Percentiles rank a stretch among this genome's conserved stretches.
phyloP scores from a whole-genome alignment of 2,113 vertebrate genomes.

The Eurypyga helias region DNA sequence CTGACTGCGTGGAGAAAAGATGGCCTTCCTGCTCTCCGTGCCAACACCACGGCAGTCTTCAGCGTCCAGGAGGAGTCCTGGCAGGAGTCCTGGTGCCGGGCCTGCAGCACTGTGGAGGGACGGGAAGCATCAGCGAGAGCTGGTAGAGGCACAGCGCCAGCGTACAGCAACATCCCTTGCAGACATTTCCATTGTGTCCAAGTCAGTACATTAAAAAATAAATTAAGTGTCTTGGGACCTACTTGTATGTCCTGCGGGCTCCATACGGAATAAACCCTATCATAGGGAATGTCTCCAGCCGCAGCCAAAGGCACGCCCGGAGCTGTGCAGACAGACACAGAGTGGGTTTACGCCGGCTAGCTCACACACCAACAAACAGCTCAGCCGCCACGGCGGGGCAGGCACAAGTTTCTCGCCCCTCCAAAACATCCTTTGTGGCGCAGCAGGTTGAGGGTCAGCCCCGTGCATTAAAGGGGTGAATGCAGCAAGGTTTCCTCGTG shows the following conservation, averaged over 20 bases:
- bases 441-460: not conserved
- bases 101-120: not conserved
- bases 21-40: slow-evolving; percentile 1
- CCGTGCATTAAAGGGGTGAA: not conserved
- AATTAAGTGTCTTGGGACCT: not conserved
- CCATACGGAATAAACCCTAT: not conserved
- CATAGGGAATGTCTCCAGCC: not conserved
- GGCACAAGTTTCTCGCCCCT: not conserved
- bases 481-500: not conserved
- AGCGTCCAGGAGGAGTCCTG: not conserved
- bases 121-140: slow-evolving; percentile 14
- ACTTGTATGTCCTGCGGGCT: not conserved
- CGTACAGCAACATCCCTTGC: not conserved
- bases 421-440: not conserved
- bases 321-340: not conserved
- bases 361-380: not conserved
- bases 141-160: not conserved
- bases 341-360: not conserved
- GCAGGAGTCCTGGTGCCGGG: slow-evolving; percentile 21
- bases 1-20: slow-evolving; percentile 38
- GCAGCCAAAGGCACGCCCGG: not conserved
- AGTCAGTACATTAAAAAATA: not conserved
- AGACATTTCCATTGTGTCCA: not conserved
- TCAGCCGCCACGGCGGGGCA: not conserved
- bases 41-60: not conserved